Evolutionary conservation across 1,140 invertebrate genomes (phyloP).

Genomic region (Heliconius congener): DNA sequence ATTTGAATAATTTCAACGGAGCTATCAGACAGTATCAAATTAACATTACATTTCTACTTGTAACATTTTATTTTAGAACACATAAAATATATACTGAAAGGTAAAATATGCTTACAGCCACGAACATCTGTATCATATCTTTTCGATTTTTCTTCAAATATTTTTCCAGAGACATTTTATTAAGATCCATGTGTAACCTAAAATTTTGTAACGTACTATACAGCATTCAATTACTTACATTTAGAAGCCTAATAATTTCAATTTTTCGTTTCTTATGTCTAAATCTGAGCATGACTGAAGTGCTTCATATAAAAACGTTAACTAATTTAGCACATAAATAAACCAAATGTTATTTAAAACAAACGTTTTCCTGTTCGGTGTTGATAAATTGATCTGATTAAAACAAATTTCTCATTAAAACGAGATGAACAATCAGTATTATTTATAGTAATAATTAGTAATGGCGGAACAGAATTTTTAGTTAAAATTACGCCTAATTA

Average conservation of each 20-base stretch:
- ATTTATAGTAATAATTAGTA: background rate
- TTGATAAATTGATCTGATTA: conserved; percentile 17
- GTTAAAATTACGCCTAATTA: background rate
- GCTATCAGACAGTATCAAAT: background rate
- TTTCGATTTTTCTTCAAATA: conserved; percentile 5
- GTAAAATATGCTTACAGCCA: background rate
- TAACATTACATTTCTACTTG: background rate
- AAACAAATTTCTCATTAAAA: conserved; percentile 35
- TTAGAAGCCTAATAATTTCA: conserved; percentile 45
- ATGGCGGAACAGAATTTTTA: too few species aligned
- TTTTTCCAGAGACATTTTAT: background rate
- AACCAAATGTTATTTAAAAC: background rate
- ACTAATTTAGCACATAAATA: background rate
- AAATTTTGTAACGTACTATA: conserved; percentile 5
- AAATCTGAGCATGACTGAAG: conserved; percentile 1
- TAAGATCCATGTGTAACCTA: background rate
- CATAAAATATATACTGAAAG: background rate
- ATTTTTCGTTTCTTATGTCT: conserved; percentile 42
- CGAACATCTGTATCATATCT: background rate
- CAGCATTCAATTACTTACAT: conserved; percentile 47
- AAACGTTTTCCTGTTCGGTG: background rate
- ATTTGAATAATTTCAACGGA: background rate
- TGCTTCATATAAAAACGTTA: background rate
- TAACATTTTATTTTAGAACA: background rate
- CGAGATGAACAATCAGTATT: background rate